phyloP scores from a whole-genome alignment of 2,888 invertebrate species.

The Mechanitis messenoides region DNA sequence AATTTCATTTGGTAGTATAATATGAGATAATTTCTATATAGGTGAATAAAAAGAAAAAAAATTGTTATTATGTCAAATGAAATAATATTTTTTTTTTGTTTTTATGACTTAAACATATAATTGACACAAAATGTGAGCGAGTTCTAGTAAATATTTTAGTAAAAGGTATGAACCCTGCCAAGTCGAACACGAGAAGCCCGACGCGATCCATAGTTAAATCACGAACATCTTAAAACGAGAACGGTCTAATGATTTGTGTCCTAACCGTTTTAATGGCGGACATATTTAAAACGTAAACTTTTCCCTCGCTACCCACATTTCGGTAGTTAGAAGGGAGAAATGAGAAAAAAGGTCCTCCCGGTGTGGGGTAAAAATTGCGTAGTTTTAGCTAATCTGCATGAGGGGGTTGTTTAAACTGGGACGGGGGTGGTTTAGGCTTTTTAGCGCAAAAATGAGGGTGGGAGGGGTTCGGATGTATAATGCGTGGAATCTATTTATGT shows the following conservation, averaged over 20 bases:
- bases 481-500: slow-evolving; percentile 75
- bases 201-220: slow-evolving; percentile 1
- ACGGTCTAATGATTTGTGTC: slow-evolving; percentile 65
- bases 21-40: neutral
- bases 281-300: slow-evolving; percentile 76
- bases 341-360: slow-evolving; percentile 58
- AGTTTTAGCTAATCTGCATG: slow-evolving; percentile 82
- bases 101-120: too few species aligned
- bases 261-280: slow-evolving; percentile 69
- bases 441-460: slow-evolving; percentile 72
- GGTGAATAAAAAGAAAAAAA: slow-evolving; percentile 11
- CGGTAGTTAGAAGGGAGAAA: slow-evolving; percentile 64
- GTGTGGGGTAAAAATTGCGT: slow-evolving; percentile 79
- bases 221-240: slow-evolving; percentile 11
- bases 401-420: slow-evolving; percentile 59
- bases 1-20: too few species aligned
- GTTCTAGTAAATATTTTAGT: slow-evolving; percentile 5
- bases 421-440: slow-evolving; percentile 68
- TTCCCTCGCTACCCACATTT: slow-evolving; percentile 63
- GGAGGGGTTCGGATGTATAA: slow-evolving; percentile 70
- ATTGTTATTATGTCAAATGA: slow-evolving; percentile 9
- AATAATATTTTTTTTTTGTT: too few species aligned
- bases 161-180: slow-evolving; percentile 3
- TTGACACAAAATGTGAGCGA: too few species aligned
- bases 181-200: neutral